Conservation (phyloP, 2,888 invertebrate genomes). For the Doris montereyensis region DNA sequence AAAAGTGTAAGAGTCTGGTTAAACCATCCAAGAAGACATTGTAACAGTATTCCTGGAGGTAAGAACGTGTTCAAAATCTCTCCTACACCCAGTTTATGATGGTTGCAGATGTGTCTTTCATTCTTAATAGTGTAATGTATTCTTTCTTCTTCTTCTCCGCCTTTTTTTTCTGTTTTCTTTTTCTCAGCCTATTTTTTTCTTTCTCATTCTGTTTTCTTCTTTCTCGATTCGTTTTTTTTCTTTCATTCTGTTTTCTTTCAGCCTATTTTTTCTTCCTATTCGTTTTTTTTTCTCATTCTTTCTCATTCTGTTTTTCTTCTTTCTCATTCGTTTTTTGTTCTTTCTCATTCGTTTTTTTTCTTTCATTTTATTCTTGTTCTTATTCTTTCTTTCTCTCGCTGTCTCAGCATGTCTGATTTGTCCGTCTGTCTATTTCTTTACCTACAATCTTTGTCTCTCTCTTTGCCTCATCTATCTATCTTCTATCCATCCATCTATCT, state of each 20-base stretch:
- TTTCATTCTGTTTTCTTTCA: not conserved
- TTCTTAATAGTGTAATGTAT: too few species aligned
- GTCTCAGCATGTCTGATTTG: not conserved
- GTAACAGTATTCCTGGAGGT: too few species aligned
- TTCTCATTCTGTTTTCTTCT: not conserved
- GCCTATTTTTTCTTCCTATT: not conserved
- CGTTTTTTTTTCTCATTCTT: not conserved
- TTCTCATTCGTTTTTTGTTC: not conserved
- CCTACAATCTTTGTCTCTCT: not conserved
- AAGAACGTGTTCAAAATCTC: too few species aligned
- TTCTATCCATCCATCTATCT: too few species aligned
- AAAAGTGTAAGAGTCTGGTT: too few species aligned
- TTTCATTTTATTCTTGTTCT: not conserved
- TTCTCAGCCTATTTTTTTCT: not conserved
- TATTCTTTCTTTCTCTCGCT: not conserved
- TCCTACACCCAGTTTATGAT: too few species aligned
- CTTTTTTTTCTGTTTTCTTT: too few species aligned
- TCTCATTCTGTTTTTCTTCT: not conserved
- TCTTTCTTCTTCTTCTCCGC: too few species aligned
- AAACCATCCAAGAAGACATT: too few species aligned
- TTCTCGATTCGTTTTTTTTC: not conserved
- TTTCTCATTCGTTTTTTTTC: not conserved
- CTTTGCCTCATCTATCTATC: not conserved
- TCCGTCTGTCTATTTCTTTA: not conserved
- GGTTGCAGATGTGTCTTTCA: too few species aligned